These are phyloP conservation scores for Drosophila basisetae DNA, from an alignment of 2,888 invertebrate genomes.

Conservation along the genomic window DNA sequence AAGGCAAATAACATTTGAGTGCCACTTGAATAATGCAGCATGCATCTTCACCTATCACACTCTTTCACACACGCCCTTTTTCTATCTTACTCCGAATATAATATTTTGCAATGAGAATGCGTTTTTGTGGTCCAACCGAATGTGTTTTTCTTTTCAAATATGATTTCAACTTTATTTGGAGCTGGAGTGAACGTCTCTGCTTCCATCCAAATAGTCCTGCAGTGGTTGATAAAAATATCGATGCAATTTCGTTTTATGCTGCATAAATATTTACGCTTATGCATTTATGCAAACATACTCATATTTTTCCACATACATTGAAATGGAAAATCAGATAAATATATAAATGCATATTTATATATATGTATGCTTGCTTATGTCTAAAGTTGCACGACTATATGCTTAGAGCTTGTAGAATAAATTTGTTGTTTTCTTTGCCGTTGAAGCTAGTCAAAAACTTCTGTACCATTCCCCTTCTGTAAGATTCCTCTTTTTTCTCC, in stretches of 20 bases:
- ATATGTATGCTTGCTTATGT: slow-evolving; percentile 24
- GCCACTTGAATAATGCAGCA: slow-evolving; percentile 11
- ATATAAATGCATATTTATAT: slow-evolving; percentile 15
- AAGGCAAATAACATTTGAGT: slow-evolving; percentile 8
- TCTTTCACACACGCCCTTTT: not conserved
- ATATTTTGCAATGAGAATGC: slow-evolving; percentile 40
- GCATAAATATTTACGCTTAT: slow-evolving; percentile 74
- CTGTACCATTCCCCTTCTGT: not conserved
- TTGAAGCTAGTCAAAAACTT: not conserved
- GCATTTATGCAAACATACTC: slow-evolving; percentile 63
- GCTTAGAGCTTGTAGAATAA: slow-evolving; percentile 73
- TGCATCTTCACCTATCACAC: not conserved
- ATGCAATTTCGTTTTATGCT: slow-evolving; percentile 58
- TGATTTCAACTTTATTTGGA: slow-evolving; percentile 26
- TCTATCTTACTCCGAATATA: not conserved
- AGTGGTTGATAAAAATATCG: slow-evolving; percentile 30
- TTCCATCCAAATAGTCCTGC: slow-evolving; percentile 7
- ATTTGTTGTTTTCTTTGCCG: slow-evolving; percentile 37
- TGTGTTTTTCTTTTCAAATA: slow-evolving; percentile 43
- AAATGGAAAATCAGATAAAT: slow-evolving; percentile 30
- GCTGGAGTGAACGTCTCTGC: not conserved
- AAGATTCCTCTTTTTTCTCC: not conserved
- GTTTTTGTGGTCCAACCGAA: slow-evolving; percentile 31
- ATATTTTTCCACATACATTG: slow-evolving; percentile 23
- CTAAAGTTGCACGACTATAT: slow-evolving; percentile 59